These are phyloP conservation scores for Neogobius melanostomus DNA, from an alignment of 2,113 vertebrate genomes.

Conservation along the genomic window DNA sequence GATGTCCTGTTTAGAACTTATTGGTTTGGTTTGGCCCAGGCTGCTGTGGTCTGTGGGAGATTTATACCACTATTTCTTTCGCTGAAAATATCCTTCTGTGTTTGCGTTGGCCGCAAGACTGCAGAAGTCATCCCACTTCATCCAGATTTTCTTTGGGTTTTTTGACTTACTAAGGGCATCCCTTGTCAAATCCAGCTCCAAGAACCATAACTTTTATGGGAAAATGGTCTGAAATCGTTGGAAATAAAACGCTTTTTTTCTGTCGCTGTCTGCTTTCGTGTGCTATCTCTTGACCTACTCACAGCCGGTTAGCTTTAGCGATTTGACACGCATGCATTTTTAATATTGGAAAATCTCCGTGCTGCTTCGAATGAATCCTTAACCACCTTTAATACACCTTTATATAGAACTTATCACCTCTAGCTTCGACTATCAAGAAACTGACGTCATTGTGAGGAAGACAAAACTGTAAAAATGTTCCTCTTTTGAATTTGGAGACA, in stretches of 20 bases:
- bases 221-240: slow-evolving; percentile 18
- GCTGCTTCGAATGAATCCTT: slow-evolving; percentile 64
- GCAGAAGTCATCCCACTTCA: slow-evolving; percentile 57
- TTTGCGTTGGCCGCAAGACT: slow-evolving; percentile 58
- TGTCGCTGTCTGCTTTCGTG: slow-evolving; percentile 1
- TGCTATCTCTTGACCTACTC: slow-evolving; percentile 9
- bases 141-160: slow-evolving; percentile 34
- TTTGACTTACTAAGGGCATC: slow-evolving; percentile 42
- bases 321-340: slow-evolving; percentile 68
- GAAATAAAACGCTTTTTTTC: slow-evolving; percentile 29
- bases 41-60: slow-evolving; percentile 45
- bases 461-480: not conserved
- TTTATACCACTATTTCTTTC: slow-evolving; percentile 55
- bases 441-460: slow-evolving; percentile 16
- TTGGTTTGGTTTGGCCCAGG: slow-evolving; percentile 24
- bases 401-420: slow-evolving; percentile 20
- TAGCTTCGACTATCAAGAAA: slow-evolving; percentile 20
- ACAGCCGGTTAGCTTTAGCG: slow-evolving; percentile 32
- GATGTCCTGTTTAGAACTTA: slow-evolving; percentile 41
- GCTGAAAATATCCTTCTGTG: slow-evolving; percentile 54
- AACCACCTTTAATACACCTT: slow-evolving; percentile 38
- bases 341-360: slow-evolving; percentile 62
- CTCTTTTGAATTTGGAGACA: slow-evolving; percentile 7
- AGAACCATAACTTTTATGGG: slow-evolving; percentile 38
- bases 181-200: slow-evolving; percentile 36